Base-by-base conservation (phyloP, 2,888 invertebrate genomes). In the Phyllotreta cruciferae region DNA sequence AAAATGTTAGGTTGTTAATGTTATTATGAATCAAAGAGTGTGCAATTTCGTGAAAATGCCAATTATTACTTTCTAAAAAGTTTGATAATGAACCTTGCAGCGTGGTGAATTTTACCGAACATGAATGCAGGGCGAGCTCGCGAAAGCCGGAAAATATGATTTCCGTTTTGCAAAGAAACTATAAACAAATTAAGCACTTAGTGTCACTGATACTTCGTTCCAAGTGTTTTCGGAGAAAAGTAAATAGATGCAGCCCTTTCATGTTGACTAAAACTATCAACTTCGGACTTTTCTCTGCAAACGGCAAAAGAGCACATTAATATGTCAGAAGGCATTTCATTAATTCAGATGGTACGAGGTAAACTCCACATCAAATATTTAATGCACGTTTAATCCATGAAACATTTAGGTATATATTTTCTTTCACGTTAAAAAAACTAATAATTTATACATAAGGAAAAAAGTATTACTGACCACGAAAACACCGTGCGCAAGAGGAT, bases 131-230 rank as follows among this genome's bases (percentile, higher is more conserved):
- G 9, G 14, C 10, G 14, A 44, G 44, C n/a, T 10, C 44, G 14
- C 44, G 14, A 44, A 44, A 11, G 11, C 44, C 44, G 44, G 44
- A 44, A 44, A 44, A 44, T 44, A 44, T 44, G 44, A 44, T 44
- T 44, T 44, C 44, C 44, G 44, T 44, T 44, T 44, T 44, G 44
- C 44, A 44, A 44, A 14, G 44, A 44, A 44, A 44, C 44, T 44
- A 44, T 13, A 44, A 13, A 44, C 44, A 44, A 44, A 44, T 44
- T 44, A 44, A 44, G 44, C 9, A 44, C 44, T 44, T 44, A 44
- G 11, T 44, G 44, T 44, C 44, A 44, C 44, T 44, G 14, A 44
- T 14, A 44, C 44, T 7, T 9, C 44, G 14, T 10, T 11, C 44
- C 10, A 44, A 44, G 44, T 44, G 44, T 44, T 44, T 44, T 24